Base-by-base conservation (phyloP, 2,888 invertebrate genomes). In the Erynnis tages region DNA sequence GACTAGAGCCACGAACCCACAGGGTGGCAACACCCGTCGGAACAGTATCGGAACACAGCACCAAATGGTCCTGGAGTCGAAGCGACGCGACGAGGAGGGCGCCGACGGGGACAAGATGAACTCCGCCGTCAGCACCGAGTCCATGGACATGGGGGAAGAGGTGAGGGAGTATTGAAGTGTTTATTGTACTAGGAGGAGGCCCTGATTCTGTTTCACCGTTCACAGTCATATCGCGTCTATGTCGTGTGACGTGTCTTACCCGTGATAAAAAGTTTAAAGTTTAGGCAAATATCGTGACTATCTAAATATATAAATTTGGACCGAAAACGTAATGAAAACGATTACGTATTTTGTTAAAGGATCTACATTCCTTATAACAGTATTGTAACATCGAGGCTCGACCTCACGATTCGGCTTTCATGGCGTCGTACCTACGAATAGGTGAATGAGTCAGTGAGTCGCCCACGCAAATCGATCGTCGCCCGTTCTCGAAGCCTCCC, bases 101-200 rank as follows among this genome's bases (percentile, higher is more conserved):
- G 27, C 40, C 52, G 75, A 76, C 41, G 58, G 62, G 41, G 72
- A 76, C 52, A 76, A 70, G 65, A 89, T 88, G 87, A 90, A 89
- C 68, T 82, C 87, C 6, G 88, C 86, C 17, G 88, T 87, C 62
- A 90, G 87, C 77, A 82, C 92, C 35, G 93, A 93, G 76, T 93
- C 93, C 68, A 93, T 94, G 79, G 93, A 94, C 76, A 93, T 94
- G 92, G 91, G 92, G 10, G 92, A 92, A 56, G 92, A 92, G 83
- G 90, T 88, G 77, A n/a, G 34, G 14, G 2, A 13, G n/a, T n/a
- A n/a, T n/a, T 27, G 1, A n/a, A 8, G 2, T 10, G 25, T 25
- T 4, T 25, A 7, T 7, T 2, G 25, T 25, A 25, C 6, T 6
- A 25, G 2, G 2, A 6, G 4, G 25, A 7, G 4, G 8, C 8